Evolutionary conservation across 2,888 invertebrate genomes (phyloP).

Genomic region (Philereme vetulata): DNA sequence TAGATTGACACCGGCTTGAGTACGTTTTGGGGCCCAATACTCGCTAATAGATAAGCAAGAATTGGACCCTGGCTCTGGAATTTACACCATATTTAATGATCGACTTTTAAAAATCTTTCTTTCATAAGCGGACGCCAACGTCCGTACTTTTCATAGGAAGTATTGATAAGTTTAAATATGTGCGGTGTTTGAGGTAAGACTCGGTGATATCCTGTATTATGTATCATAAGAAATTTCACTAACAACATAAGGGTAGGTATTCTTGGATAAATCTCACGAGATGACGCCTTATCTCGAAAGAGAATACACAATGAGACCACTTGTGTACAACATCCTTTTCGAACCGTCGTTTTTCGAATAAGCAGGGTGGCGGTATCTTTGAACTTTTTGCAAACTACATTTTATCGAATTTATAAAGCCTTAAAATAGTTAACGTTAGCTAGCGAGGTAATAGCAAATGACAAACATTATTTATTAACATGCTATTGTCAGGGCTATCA

Average conservation of each 20-base stretch:
- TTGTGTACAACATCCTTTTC: too few species aligned
- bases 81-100: constrained; percentile 4
- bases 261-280: not conserved
- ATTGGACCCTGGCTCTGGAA: not conserved
- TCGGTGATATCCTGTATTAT: constrained; percentile 1
- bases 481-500: too few species aligned
- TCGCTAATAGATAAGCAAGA: too few species aligned
- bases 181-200: constrained; percentile 2
- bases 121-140: not conserved
- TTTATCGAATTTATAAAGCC: too few species aligned
- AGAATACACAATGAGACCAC: too few species aligned
- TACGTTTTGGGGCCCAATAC: not conserved
- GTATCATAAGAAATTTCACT: constrained; percentile 42
- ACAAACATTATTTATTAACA: too few species aligned
- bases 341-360: too few species aligned
- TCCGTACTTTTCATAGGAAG: constrained; percentile 4
- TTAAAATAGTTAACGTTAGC: too few species aligned
- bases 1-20: constrained; percentile 49
- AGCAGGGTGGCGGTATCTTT: too few species aligned
- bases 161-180: not conserved
- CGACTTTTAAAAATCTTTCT: not conserved
- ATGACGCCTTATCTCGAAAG: too few species aligned
- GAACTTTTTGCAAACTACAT: too few species aligned
- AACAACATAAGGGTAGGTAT: constrained; percentile 2
- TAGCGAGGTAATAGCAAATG: too few species aligned